These are phyloP conservation scores for Lasioglossum vierecki DNA, from an alignment of 2,888 invertebrate species.

Conservation along the genomic window DNA sequence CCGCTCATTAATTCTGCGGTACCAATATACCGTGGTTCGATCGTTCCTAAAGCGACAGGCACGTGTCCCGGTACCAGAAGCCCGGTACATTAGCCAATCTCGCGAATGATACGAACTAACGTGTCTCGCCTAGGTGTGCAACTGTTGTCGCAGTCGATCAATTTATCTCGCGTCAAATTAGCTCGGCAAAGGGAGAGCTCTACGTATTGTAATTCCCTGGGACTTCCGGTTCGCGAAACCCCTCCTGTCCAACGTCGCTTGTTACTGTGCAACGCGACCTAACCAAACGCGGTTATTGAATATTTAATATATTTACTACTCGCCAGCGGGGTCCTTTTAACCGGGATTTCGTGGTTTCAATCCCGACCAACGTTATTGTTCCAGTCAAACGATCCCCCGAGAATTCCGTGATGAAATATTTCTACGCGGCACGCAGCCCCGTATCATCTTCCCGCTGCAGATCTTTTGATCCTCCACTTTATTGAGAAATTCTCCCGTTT, in stretches of 20 bases:
- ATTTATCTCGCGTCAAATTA: conserved; percentile 43
- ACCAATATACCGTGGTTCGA: background rate
- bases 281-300: background rate
- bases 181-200: conserved; percentile 10
- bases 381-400: background rate
- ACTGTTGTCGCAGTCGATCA: conserved; percentile 40
- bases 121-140: conserved; percentile 11
- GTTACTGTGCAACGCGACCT: background rate
- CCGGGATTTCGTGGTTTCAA: background rate
- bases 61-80: background rate
- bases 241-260: background rate
- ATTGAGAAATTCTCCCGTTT: background rate
- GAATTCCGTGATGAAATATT: background rate
- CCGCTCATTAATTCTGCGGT: background rate
- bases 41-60: background rate
- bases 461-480: background rate
- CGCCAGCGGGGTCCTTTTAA: background rate
- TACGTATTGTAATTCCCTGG: conserved; percentile 35
- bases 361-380: background rate
- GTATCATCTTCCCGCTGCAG: background rate
- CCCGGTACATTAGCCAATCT: background rate
- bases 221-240: background rate
- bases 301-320: background rate
- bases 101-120: conserved; percentile 17
- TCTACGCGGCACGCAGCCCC: background rate